These are phyloP conservation scores for Sphaeramia orbicularis DNA, from an alignment of 2,797 vertebrate genomes.

Conservation along the genomic window DNA sequence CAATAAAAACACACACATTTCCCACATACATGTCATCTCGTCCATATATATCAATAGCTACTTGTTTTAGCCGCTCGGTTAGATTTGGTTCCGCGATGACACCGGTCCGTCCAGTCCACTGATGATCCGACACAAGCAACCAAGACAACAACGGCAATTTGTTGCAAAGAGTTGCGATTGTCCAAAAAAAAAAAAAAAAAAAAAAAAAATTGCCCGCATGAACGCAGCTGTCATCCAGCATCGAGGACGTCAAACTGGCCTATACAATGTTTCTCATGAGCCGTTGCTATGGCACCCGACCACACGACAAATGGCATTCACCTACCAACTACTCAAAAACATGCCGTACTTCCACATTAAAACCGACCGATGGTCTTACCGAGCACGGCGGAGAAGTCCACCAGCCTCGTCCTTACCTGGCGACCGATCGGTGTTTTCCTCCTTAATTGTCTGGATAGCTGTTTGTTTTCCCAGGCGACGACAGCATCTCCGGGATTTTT, in stretches of 20 bases:
- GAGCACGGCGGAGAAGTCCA: constrained; percentile 42
- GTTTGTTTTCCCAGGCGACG: constrained; percentile 88
- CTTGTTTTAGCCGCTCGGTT: constrained; percentile 44
- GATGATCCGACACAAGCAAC: constrained; percentile 58
- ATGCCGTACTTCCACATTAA: constrained; percentile 54
- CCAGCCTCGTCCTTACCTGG: constrained; percentile 78
- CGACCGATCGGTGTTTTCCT: constrained; percentile 73
- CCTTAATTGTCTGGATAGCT: constrained; percentile 80
- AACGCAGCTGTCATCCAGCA: constrained; percentile 70
- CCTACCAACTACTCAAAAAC: constrained; percentile 77
- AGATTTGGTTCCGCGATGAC: constrained; percentile 33
- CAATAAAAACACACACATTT: constrained; percentile 30
- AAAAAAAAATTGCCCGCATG: constrained; percentile 56
- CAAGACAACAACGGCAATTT: constrained; percentile 62
- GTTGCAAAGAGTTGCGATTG: constrained; percentile 68
- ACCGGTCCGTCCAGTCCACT: constrained; percentile 30
- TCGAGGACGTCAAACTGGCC: constrained; percentile 70
- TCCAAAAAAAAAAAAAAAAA: constrained; percentile 8
- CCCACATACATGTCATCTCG: constrained; percentile 19
- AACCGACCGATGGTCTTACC: constrained; percentile 52
- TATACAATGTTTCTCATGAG: constrained; percentile 83
- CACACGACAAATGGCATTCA: constrained; percentile 86
- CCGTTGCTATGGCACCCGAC: constrained; percentile 91
- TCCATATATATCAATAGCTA: constrained; percentile 26
- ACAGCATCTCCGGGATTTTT: constrained; percentile 88